Evolutionary conservation across 2,113 vertebrate genomes (phyloP).

Genomic region (Heloderma charlesbogerti): DNA sequence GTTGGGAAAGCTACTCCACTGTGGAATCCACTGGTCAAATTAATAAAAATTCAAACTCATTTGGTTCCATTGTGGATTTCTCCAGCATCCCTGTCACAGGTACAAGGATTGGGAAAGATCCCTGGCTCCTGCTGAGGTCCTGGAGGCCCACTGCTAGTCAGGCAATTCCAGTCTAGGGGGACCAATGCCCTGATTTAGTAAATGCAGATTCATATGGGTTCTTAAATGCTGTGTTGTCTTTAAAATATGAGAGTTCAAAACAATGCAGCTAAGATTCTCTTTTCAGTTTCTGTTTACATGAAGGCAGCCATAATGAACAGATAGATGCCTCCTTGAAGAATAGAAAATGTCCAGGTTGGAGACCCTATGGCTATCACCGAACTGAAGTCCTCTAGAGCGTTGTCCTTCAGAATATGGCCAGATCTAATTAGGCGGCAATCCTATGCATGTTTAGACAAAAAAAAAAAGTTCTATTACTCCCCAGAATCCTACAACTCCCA

Average conservation of each 20-base stretch:
- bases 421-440: too few relatives aligned
- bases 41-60: too few relatives aligned
- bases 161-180: not conserved
- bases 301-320: not conserved
- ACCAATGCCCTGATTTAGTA: not conserved
- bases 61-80: too few relatives aligned
- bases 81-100: too few relatives aligned
- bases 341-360: not conserved
- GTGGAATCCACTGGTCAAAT: too few relatives aligned
- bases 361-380: not conserved
- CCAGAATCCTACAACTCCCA: too few relatives aligned
- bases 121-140: not conserved
- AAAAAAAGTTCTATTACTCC: too few relatives aligned
- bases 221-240: not conserved
- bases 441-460: too few relatives aligned
- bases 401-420: not conserved
- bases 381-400: not conserved
- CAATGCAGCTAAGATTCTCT: not conserved
- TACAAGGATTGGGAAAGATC: not conserved
- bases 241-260: not conserved
- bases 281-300: not conserved
- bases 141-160: too few relatives aligned
- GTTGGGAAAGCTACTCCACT: too few relatives aligned
- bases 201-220: not conserved
- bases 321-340: not conserved